Evolutionary conservation across 1,140 invertebrate genomes (phyloP), one percentile per base, ranked within the genome.

Genomic region (Phocides pigmalion): DNA sequence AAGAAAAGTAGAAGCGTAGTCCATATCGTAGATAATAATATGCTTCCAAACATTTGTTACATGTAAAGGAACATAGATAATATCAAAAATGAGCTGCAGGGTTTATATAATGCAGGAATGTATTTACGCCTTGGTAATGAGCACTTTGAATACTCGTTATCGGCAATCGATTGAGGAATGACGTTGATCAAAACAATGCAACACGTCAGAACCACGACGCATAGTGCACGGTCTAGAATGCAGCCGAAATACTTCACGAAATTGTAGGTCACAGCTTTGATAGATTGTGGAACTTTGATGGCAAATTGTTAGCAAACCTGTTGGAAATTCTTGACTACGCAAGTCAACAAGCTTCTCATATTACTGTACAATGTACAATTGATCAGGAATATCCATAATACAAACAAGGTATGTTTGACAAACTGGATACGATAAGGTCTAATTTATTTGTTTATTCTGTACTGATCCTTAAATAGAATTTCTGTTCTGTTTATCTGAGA

Each of bases 261-360:
- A 54, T 54, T 54, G 51, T 54, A 22, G 51, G 35, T 41, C 51
- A 20, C 51, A 54, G 41, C 51, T 54, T 39, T 54, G 51, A 54
- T 54, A 35, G 51, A 54, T 54, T 41, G 51, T 41, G 35, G 51
- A 54, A 54, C 51, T 54, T 39, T 54, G 47, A 50, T 50, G 51
- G 51, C 17, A 41, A 54, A 54, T 22, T 17, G 49, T 51, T 54
- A 9, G n/a, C 6, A 39, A 17, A 41, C 51, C 51, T 54, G 51
- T 41, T 54, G 22, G 8, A 15, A 54, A 54, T 41, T 54, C 51
- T 39, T 6, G 51, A 54, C 51, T 20, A 20, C 4, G 11, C 14
- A 32, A 25, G 44, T 47, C 14, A 9, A n/a, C 42, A 5, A 19
- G 28, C 16, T 12, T 35, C 1, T 9, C 32, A 2, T 35, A 35